phyloP scores from a whole-genome alignment of 2,113 vertebrate species.

The Scalopus aquaticus region DNA sequence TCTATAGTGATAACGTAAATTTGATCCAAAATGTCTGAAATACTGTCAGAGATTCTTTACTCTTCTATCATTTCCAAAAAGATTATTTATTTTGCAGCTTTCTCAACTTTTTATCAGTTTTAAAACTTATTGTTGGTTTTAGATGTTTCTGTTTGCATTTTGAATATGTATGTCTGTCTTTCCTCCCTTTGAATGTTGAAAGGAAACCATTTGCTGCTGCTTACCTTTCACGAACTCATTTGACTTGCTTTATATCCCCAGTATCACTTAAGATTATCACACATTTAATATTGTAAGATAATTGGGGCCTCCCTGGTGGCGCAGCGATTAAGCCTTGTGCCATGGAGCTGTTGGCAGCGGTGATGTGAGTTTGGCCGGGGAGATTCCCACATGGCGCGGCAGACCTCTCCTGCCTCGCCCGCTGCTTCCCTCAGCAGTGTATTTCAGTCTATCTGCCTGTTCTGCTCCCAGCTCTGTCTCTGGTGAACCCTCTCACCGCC shows the following conservation, averaged over 20 bases:
- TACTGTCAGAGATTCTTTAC: not conserved
- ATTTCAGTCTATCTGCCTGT: no score
- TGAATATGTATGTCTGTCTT: not conserved
- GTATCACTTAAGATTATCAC: not conserved
- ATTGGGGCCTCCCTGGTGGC: no score
- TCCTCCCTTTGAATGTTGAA: not conserved
- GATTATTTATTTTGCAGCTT: not conserved
- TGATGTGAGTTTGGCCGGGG: no score
- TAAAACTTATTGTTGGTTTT: not conserved
- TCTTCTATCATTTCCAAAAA: not conserved
- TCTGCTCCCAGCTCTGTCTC: no score
- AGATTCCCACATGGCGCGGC: no score
- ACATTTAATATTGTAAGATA: not conserved
- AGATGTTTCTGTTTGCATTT: not conserved
- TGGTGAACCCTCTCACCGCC: no score
- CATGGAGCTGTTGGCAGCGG: no score
- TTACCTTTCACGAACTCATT: not conserved
- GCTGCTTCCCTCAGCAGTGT: no score
- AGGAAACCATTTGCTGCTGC: not conserved
- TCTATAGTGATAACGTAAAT: not conserved
- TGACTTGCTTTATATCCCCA: not conserved
- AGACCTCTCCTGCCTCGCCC: no score
- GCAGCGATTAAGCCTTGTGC: no score
- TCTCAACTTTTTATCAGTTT: not conserved
- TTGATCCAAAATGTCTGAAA: not conserved